phyloP scores from a whole-genome alignment of 2,113 vertebrate species.

The Petroica traversi region DNA sequence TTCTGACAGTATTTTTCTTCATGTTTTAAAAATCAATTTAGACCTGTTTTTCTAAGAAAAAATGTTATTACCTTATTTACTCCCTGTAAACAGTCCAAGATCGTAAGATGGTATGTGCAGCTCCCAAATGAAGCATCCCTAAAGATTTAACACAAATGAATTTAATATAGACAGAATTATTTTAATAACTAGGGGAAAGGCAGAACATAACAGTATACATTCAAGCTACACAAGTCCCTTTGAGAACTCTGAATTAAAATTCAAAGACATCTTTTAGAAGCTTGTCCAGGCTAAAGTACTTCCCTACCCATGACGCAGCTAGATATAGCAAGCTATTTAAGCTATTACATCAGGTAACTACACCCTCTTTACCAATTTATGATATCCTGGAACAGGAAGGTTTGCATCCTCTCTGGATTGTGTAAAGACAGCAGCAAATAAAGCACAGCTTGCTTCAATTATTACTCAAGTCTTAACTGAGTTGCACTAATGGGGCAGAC shows the following conservation, averaged over 20 bases:
- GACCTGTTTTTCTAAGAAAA: background rate
- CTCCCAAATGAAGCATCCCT: conserved; percentile 97
- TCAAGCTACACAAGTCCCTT: background rate
- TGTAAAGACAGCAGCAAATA: background rate
- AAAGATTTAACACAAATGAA: conserved; percentile 43
- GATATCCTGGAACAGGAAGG: background rate
- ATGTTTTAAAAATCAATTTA: background rate
- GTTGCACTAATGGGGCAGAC: background rate
- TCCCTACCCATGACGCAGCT: background rate
- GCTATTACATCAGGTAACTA: background rate
- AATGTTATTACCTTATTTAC: conserved; percentile 87
- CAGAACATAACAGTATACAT: background rate
- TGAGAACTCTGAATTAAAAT: background rate
- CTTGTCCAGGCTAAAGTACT: background rate
- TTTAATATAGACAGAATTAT: conserved; percentile 21
- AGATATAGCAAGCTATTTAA: background rate
- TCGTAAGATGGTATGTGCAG: conserved; percentile 89
- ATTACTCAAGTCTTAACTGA: background rate
- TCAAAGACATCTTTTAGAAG: background rate
- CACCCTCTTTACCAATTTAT: background rate
- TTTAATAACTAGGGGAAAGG: background rate
- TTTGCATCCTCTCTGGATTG: background rate
- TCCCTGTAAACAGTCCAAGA: conserved; percentile 95
- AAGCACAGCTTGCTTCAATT: background rate
- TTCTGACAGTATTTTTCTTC: background rate